Evolutionary conservation across 2,888 invertebrate species (phyloP), one percentile per base, ranked within the genome.

Genomic region (Anthophora plumipes): DNA sequence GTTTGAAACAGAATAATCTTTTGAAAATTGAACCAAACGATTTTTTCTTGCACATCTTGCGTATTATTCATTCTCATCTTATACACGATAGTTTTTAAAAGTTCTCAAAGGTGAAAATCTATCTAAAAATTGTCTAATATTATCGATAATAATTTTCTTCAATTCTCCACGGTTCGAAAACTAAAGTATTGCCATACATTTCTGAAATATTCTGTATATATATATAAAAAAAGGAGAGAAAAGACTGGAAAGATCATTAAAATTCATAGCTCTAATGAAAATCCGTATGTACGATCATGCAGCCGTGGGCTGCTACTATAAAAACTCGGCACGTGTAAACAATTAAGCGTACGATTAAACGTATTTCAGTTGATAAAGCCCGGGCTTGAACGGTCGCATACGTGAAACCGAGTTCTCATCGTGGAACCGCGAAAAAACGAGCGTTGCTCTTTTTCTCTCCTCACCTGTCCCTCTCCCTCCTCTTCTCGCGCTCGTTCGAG

Each of bases 301-400:
- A 17, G 22, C 17, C 17, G 6, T 6, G 6, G 1, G n/a, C 8
- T 11, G n/a, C 59, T n/a, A 48, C 20, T 4, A 31, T 31, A 31
- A 25, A 66, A 52, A 39, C 12, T 41, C 14, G n/a, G n/a, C 71
- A 48, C 60, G 57, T 69, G 70, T 72, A 59, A 82, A 84, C 69
- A 82, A 83, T 85, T 81, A 75, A 72, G 66, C 66, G 17, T 46
- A 22, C 72, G 37, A 72, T 79, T 81, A 74, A 81, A 79, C 22
- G 55, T 74, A 69, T 77, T 71, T 68, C 61, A 48, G 50, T 54
- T 74, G 85, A 85, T 72, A 76, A 78, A 85, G 63, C 37, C 61
- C 31, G 31, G 52, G 39, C 43, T n/a, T 41, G 64, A 83, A 68
- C 68, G 50, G 20, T 52, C 31, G 70, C 63, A 52, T 37, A 25